These are phyloP conservation scores for Phaethornis superciliosus DNA, from an alignment of 2,113 vertebrate species.

Conservation along the genomic window DNA sequence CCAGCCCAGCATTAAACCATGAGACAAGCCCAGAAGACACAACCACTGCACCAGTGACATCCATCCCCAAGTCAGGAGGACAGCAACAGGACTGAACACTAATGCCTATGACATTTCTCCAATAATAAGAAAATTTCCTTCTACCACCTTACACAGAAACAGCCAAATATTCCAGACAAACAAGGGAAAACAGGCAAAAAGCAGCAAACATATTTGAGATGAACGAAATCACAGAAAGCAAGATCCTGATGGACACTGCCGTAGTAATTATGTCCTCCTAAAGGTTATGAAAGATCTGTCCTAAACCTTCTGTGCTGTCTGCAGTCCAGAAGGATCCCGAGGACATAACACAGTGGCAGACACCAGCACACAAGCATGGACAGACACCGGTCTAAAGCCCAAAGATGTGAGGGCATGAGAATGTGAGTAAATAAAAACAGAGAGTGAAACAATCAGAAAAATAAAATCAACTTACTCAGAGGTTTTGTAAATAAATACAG, in stretches of 20 bases:
- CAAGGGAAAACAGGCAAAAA: not conserved
- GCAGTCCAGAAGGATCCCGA: not conserved
- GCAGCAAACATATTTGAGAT: not conserved
- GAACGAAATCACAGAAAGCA: not conserved
- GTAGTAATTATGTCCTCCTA: not conserved
- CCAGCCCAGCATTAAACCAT: no score
- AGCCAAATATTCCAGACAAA: not conserved
- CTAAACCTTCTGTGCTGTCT: not conserved
- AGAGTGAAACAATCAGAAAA: not conserved
- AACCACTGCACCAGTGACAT: not conserved
- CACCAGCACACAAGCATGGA: not conserved
- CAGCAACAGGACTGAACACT: not conserved
- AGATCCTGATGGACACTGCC: not conserved
- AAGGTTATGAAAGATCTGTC: not conserved
- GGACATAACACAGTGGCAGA: rapidly evolving
- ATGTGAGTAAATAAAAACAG: not conserved
- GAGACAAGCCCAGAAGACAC: not conserved
- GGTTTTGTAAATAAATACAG: not conserved
- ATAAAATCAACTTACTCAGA: not conserved
- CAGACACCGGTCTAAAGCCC: not conserved
- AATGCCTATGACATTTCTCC: not conserved
- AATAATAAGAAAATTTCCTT: not conserved
- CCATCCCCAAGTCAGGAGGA: not conserved
- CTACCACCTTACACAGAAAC: not conserved
- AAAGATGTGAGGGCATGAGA: not conserved